Base-by-base conservation (phyloP, 2,888 invertebrate species). In the Cephus runcator region DNA sequence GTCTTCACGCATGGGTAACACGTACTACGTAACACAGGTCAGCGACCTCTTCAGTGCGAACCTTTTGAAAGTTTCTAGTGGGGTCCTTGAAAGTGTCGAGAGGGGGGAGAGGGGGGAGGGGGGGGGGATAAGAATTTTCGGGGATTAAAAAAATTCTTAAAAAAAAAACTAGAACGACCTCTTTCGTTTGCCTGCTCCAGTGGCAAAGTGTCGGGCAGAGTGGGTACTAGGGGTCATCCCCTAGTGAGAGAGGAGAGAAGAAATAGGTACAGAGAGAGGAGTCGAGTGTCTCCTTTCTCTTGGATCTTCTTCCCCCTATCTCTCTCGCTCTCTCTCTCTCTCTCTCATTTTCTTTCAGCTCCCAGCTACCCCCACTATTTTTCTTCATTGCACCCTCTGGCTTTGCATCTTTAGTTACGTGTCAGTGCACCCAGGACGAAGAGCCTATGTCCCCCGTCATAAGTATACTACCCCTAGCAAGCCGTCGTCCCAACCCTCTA, bases 391-490 rank as follows among this genome's bases (percentile, higher is more conserved):
- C 81, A 76, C 69, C 35, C 69, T 73, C 75, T 69, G 76, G 74
- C 79, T 83, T 82, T 81, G 82, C 81, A 83, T 85, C 86, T 86
- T 86, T 83, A 78, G 82, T 84, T 82, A 82, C 83, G 82, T 86
- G 86, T 86, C 86, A 86, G 80, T 84, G 84, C 82, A 80, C 85
- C 77, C 80, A 79, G 78, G 12, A 34, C 35, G 71, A 73, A 0
- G 4, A 40, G 40, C 15, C 15, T 15, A 15, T 40, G 40, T 40
- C 23, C 40, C 40, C 23, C 9, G 1, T 23, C 23, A 23, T 23
- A 40, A 40, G 40, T 40, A 23, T 40, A 23, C 23, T 23, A 40
- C 40, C 40, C 40, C 23, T 23, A 40, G 40, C 40, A 6, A 40
- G 40, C 23, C 40, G 40, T 23, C 23, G 15, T 0, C 23, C 2